Conservation (phyloP, 1,140 invertebrate species). For the Stenopsyche tienmushanensis region DNA sequence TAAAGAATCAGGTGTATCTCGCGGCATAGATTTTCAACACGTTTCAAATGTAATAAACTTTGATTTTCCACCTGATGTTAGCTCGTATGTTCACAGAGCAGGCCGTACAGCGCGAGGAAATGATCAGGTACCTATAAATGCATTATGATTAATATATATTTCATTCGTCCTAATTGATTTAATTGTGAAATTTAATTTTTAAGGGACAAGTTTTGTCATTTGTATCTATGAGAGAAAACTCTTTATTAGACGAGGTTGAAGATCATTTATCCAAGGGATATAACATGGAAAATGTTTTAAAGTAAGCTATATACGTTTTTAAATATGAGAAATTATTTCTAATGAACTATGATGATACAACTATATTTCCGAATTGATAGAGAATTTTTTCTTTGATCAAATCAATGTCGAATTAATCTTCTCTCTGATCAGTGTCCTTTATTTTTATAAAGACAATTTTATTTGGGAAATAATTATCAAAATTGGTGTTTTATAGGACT, state of each 20-base stretch:
- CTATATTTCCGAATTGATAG: conserved; percentile 35
- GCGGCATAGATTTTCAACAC: conserved; percentile 97
- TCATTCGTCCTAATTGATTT: not conserved
- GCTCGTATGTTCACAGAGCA: conserved; percentile 91
- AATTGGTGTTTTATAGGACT: conserved; percentile 62
- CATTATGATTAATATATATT: conserved; percentile 9
- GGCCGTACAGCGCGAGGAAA: conserved; percentile 92
- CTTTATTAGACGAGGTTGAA: conserved; percentile 76
- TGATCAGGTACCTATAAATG: conserved; percentile 70
- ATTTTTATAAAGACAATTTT: not conserved
- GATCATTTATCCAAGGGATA: conserved; percentile 66
- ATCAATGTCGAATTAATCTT: conserved; percentile 41
- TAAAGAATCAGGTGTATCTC: conserved; percentile 90
- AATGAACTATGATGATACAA: conserved; percentile 31
- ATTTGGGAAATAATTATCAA: not conserved
- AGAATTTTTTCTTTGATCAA: conserved; percentile 33
- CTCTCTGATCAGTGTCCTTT: conserved; percentile 34
- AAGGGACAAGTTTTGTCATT: conserved; percentile 93
- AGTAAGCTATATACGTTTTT: conserved; percentile 46
- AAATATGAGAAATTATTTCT: conserved; percentile 4
- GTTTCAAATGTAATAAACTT: conserved; percentile 98
- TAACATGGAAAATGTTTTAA: conserved; percentile 55
- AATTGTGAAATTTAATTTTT: conserved; percentile 36
- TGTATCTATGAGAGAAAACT: conserved; percentile 79
- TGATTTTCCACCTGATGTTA: conserved; percentile 88